Evolutionary conservation across 2,888 invertebrate genomes (phyloP).

Genomic region (Cantharis lateralis): DNA sequence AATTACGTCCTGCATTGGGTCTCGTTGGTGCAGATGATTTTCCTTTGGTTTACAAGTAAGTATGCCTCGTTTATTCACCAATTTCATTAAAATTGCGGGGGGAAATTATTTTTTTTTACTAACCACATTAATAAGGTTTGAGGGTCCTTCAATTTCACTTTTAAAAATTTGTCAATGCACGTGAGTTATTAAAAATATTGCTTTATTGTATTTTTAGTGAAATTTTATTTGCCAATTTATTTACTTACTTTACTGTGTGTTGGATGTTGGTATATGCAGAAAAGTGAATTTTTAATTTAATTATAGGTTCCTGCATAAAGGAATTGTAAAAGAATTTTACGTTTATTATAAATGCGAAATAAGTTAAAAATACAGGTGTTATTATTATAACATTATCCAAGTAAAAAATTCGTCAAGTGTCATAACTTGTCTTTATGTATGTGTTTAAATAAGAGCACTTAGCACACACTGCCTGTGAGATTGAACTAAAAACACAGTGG

Average conservation of each 20-base stretch:
- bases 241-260: neutral
- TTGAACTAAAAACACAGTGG: constrained; percentile 34
- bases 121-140: neutral
- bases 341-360: constrained; percentile 25
- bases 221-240: neutral
- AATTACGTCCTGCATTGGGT: constrained; percentile 76
- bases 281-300: constrained; percentile 34
- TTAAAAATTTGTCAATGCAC: neutral
- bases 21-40: constrained; percentile 82
- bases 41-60: constrained; percentile 84
- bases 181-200: neutral
- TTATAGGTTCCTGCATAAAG: constrained; percentile 34
- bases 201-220: neutral
- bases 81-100: neutral
- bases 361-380: constrained; percentile 20
- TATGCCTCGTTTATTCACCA: constrained; percentile 35
- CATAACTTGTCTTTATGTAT: constrained; percentile 25
- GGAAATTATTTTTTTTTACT: neutral
- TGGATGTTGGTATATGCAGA: constrained; percentile 8
- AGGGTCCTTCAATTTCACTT: neutral
- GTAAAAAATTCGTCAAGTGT: constrained; percentile 18
- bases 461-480: constrained; percentile 35
- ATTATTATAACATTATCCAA: constrained; percentile 6
- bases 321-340: constrained; percentile 29
- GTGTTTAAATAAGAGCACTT: constrained; percentile 38